Conservation (phyloP, 2,888 invertebrate genomes). For the Baronia brevicornis region DNA sequence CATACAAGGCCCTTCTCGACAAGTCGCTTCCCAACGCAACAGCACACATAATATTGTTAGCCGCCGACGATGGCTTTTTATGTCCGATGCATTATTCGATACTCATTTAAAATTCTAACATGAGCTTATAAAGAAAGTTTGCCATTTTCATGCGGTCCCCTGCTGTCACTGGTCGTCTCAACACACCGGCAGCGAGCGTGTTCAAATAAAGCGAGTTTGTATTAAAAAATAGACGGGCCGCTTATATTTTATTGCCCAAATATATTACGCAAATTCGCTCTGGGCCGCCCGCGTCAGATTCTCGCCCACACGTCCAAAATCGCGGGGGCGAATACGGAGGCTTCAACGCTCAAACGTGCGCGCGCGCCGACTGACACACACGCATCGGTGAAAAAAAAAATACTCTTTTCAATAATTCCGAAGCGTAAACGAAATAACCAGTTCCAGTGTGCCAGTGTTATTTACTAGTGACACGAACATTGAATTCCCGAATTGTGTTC, state of each 20-base stretch:
- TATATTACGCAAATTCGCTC: conserved; percentile 70
- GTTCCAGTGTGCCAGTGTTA: conserved; percentile 23
- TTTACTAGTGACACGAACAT: conserved; percentile 26
- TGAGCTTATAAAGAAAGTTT: conserved; percentile 68
- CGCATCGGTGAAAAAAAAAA: conserved; percentile 39
- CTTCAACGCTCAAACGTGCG: conserved; percentile 67
- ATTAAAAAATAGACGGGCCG: conserved; percentile 16
- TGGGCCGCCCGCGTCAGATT: conserved; percentile 44
- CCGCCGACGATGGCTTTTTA: conserved; percentile 72
- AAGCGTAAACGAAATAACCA: conserved; percentile 9
- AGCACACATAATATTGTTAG: conserved; percentile 74
- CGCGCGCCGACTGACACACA: conserved; percentile 60
- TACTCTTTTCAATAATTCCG: background rate
- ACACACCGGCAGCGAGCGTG: conserved; percentile 13
- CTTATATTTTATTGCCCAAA: conserved; percentile 46
- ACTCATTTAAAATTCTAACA: conserved; percentile 76
- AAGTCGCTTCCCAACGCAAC: conserved; percentile 69
- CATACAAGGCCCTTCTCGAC: conserved; percentile 67
- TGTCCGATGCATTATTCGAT: conserved; percentile 74
- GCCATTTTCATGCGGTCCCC: conserved; percentile 68
- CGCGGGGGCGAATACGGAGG: conserved; percentile 65
- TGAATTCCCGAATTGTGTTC: conserved; percentile 17
- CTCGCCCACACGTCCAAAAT: conserved; percentile 65
- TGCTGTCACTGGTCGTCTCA: conserved; percentile 58
- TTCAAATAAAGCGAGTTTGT: conserved; percentile 8